These are phyloP conservation scores for Ptychoptera contaminata DNA, from an alignment of 2,888 invertebrate genomes.

Conservation along the genomic window DNA sequence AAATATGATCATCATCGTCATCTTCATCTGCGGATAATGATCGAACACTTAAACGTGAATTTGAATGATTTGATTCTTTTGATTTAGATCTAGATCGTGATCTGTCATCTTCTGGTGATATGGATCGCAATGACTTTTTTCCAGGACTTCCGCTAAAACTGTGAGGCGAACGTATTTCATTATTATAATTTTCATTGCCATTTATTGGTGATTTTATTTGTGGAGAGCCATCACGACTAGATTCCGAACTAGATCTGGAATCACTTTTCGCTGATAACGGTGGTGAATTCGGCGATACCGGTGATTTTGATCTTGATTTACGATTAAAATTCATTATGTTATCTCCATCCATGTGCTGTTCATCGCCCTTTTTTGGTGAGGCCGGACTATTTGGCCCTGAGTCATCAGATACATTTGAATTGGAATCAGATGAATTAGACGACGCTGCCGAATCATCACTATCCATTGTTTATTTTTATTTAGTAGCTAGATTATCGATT, in stretches of 20 bases:
- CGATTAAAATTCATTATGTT: conserved; percentile 10
- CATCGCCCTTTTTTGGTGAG: conserved; percentile 14
- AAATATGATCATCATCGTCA: conserved; percentile 6
- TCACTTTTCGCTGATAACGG: conserved; percentile 26
- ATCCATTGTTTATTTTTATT: conserved; percentile 13
- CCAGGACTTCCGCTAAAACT: background rate
- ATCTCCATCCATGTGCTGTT: conserved; percentile 20
- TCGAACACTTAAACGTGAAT: conserved; percentile 21
- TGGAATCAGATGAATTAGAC: conserved; percentile 24
- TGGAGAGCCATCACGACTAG: conserved; percentile 7
- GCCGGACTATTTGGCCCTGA: conserved; percentile 18
- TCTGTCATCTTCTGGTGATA: conserved; percentile 6
- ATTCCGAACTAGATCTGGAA: conserved; percentile 15
- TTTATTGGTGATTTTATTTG: conserved; percentile 5
- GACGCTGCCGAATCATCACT: conserved; percentile 24
- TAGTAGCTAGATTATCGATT: background rate
- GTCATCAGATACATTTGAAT: conserved; percentile 34
- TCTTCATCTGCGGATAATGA: conserved; percentile 16
- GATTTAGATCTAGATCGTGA: conserved; percentile 4
- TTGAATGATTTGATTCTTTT: conserved; percentile 7
- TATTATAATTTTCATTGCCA: conserved; percentile 1
- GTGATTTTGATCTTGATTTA: conserved; percentile 19
- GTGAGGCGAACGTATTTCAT: background rate
- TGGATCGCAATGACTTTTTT: conserved; percentile 3
- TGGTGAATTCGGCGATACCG: conserved; percentile 18